These are phyloP conservation scores for Eubucco bourcierii DNA, from an alignment of 2,113 vertebrate species.

Conservation along the genomic window DNA sequence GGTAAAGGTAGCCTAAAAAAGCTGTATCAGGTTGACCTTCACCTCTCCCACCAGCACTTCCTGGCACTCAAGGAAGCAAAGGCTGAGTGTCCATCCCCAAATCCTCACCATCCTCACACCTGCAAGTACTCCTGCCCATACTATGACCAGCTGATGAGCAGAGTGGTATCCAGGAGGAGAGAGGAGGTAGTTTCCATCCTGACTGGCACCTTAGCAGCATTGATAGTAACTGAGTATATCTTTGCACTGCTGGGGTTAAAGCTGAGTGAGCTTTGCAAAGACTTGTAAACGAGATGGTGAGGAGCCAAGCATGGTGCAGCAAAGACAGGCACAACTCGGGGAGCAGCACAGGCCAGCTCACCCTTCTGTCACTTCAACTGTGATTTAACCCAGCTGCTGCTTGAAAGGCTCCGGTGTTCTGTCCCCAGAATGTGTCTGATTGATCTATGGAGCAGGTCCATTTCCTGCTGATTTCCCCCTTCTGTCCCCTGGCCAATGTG, in stretches of 20 bases:
- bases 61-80: neutral
- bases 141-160: fast-evolving
- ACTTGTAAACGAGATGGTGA: neutral
- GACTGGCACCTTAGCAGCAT: neutral
- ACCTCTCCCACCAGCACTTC: too few relatives aligned
- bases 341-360: neutral
- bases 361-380: neutral
- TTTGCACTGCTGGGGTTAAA: neutral
- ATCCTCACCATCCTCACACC: neutral
- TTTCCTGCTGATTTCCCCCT: neutral
- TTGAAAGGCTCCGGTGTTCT: neutral
- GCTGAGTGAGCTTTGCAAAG: neutral
- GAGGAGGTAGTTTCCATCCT: neutral
- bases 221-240: neutral
- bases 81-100: neutral
- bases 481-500: neutral
- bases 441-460: neutral
- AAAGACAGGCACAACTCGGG: neutral
- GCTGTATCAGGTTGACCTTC: too few relatives aligned
- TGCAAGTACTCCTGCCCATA: neutral
- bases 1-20: too few relatives aligned
- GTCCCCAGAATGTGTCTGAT: neutral
- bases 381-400: neutral
- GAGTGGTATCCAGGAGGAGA: neutral
- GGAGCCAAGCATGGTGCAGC: fast-evolving